phyloP scores from a whole-genome alignment of 1,140 invertebrate species.

The Gryon sp. region DNA sequence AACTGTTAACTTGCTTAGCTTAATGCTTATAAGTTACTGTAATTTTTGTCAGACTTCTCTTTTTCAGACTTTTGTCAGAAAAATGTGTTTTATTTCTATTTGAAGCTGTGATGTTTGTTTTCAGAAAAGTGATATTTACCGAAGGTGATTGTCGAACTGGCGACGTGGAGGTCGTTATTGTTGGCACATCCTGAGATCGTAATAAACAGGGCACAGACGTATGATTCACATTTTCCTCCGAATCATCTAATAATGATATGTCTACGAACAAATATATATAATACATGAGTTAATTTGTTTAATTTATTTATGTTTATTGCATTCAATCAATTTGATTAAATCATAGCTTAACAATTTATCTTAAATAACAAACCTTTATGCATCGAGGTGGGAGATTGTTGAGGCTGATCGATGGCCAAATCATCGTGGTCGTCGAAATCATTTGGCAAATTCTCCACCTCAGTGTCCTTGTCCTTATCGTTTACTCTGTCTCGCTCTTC shows the following conservation, averaged over 20 bases:
- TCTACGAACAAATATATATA: slow-evolving; percentile 59
- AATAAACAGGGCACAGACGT: slow-evolving; percentile 72
- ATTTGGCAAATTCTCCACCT: slow-evolving; percentile 62
- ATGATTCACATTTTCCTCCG: slow-evolving; percentile 73
- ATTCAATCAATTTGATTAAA: not conserved
- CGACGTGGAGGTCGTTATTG: slow-evolving; percentile 78
- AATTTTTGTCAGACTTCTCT: too few species aligned
- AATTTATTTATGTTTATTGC: not conserved
- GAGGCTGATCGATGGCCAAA: slow-evolving; percentile 81
- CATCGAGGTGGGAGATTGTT: slow-evolving; percentile 73
- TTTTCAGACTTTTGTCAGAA: too few species aligned
- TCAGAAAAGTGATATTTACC: too few species aligned
- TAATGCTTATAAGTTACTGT: too few species aligned
- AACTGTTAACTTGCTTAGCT: too few species aligned
- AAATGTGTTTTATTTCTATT: too few species aligned
- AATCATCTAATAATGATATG: slow-evolving; percentile 75
- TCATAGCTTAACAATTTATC: too few species aligned
- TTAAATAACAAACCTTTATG: slow-evolving; percentile 73
- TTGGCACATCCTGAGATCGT: slow-evolving; percentile 77
- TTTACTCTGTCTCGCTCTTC: slow-evolving; percentile 68
- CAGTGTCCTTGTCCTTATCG: slow-evolving; percentile 65
- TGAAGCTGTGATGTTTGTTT: too few species aligned
- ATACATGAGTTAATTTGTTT: not conserved
- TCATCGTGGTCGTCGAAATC: slow-evolving; percentile 83
- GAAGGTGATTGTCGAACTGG: slow-evolving; percentile 82